Evolutionary conservation across 1,140 invertebrate genomes (phyloP).

Genomic region (Venturia canescens): DNA sequence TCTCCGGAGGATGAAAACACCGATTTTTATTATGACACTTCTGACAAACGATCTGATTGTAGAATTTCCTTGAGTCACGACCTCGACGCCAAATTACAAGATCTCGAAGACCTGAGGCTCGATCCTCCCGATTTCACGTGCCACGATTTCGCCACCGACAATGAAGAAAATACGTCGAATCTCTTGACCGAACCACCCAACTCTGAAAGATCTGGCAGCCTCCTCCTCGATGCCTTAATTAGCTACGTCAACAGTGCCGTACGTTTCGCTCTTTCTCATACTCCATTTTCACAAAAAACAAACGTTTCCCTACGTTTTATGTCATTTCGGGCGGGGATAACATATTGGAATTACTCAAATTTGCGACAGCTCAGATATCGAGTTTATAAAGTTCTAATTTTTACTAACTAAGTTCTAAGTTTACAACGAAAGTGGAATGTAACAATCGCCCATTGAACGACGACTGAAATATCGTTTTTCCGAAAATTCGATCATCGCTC

Average conservation of each 20-base stretch:
- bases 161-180: slow-evolving; percentile 59
- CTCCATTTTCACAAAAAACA: neutral
- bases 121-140: slow-evolving; percentile 48
- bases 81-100: slow-evolving; percentile 51
- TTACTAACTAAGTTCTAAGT: too few species aligned
- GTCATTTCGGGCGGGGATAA: too few species aligned
- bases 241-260: slow-evolving; percentile 83
- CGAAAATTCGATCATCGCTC: too few species aligned
- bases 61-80: slow-evolving; percentile 36
- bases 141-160: slow-evolving; percentile 53
- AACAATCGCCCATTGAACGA: too few species aligned
- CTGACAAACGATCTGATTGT: slow-evolving; percentile 55
- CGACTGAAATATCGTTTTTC: too few species aligned
- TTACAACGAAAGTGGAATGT: too few species aligned
- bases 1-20: slow-evolving; percentile 36
- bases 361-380: too few species aligned
- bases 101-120: slow-evolving; percentile 61
- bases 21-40: slow-evolving; percentile 43
- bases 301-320: too few species aligned
- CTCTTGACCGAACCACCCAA: slow-evolving; percentile 41
- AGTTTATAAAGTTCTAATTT: too few species aligned
- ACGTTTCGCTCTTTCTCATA: slow-evolving; percentile 63
- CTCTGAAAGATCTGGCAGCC: slow-evolving; percentile 78
- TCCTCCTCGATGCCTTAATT: slow-evolving; percentile 81
- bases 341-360: too few species aligned